Evolutionary conservation across 2,113 vertebrate species (phyloP).

Genomic region (Rhombomys opimus): DNA sequence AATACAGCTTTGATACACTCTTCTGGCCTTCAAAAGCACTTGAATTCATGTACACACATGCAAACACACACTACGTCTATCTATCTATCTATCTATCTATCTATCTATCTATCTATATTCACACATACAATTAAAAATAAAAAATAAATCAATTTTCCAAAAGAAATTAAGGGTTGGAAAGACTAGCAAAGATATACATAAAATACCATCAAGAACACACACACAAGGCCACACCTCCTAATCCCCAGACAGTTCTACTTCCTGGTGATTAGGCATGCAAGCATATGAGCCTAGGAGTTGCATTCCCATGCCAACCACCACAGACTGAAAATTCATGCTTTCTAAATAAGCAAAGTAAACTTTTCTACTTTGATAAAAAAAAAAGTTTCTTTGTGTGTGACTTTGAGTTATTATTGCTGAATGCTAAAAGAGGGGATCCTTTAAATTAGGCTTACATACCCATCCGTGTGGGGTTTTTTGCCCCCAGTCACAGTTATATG

Average conservation of each 20-base stretch:
- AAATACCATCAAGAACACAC: neutral
- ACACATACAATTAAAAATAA: neutral
- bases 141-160: neutral
- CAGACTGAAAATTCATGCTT: neutral
- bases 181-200: neutral
- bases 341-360: neutral
- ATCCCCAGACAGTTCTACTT: neutral
- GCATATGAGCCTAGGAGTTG: neutral
- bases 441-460: slow-evolving; percentile 12
- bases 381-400: neutral
- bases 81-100: too few species aligned
- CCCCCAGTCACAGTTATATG: neutral
- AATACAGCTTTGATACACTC: too few species aligned
- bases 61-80: neutral
- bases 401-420: neutral
- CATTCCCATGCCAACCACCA: neutral
- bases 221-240: neutral
- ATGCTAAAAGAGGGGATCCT: neutral
- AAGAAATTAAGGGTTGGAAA: neutral
- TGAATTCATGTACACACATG: too few species aligned
- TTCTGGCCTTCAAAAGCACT: neutral
- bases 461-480: neutral
- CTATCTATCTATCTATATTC: neutral
- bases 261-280: neutral
- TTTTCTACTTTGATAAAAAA: neutral